Base-by-base conservation (phyloP, 2,113 vertebrate genomes). In the Propithecus coquereli region DNA sequence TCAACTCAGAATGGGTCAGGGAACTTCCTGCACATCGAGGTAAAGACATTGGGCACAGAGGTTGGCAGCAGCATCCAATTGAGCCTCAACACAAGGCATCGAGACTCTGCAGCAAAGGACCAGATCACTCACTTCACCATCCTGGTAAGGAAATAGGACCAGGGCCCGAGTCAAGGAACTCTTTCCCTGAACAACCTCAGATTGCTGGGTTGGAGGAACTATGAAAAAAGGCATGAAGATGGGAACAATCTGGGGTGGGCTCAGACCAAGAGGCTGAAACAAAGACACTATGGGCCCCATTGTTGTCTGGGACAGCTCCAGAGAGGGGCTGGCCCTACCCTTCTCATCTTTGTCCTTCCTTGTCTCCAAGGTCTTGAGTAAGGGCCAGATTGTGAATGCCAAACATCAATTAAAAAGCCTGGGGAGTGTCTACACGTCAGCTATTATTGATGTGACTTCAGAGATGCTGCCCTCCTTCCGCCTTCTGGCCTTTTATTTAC, bases 401-500 rank as follows among this genome's bases (percentile, higher is more conserved):
- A 96, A 83, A 43, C 37, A 71, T 11, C 96, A 97, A 37, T 2
- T 0, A 18, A 96, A 63, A n/a, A 66, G 2, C 20, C 4, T 0
- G 0, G 71, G 65, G 13, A 71, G 86, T 37, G 3, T 66, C 37
- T 23, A 90, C n/a, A 93, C 94, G 0, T 40, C 91, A 27, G 2
- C 92, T 74, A 45, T 54, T 8, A 45, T 97, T n/a, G 65, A 73
- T 6, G 94, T 98, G 74, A 96, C 80, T 37, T 65, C 96, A 61
- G 71, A 96, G 12, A 94, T 98, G 94, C 80, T 98, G 80, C 99
- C 99, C 13, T 99, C 99, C 0, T 99, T 99, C 97, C 98, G 98
- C 40, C 97, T 99, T 34, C n/a, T 99, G 87, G 98, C 98, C 30
- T 97, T 91, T 63, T 99, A 98, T 94, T 98, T 98, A 90, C 97